Evolutionary conservation across 2,888 invertebrate species (phyloP).

Genomic region (Pristionchus entomophagus): DNA sequence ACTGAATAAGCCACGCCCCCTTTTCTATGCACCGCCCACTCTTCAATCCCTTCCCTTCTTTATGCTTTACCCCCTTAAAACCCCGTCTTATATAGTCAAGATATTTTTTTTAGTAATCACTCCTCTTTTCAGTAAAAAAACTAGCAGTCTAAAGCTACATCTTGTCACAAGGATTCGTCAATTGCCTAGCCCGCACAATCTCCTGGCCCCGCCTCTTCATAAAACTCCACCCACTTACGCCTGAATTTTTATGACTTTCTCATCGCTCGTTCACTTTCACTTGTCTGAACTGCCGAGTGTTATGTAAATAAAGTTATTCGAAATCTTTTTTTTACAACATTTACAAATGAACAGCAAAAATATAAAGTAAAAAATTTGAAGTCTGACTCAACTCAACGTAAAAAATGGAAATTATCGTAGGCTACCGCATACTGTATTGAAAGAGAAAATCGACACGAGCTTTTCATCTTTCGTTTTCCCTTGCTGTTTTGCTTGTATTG

Average conservation of each 20-base stretch:
- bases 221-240: not conserved
- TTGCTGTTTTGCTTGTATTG: no score
- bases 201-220: not conserved
- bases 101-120: not conserved
- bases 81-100: not conserved
- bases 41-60: not conserved
- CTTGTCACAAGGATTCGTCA: not conserved
- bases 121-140: not conserved
- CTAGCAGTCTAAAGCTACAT: not conserved
- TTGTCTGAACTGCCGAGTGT: conserved; percentile 4
- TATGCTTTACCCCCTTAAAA: not conserved
- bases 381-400: no score
- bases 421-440: no score
- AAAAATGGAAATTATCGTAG: no score
- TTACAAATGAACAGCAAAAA: no score
- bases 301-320: conserved; percentile 8
- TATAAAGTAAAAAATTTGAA: no score
- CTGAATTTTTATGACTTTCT: not conserved
- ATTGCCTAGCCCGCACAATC: not conserved
- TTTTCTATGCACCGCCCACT: not conserved
- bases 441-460: no score
- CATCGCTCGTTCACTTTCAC: not conserved
- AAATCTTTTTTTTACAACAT: no score
- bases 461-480: no score
- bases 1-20: not conserved